Conservation (phyloP, 2,113 vertebrate genomes). For the Solea solea region DNA sequence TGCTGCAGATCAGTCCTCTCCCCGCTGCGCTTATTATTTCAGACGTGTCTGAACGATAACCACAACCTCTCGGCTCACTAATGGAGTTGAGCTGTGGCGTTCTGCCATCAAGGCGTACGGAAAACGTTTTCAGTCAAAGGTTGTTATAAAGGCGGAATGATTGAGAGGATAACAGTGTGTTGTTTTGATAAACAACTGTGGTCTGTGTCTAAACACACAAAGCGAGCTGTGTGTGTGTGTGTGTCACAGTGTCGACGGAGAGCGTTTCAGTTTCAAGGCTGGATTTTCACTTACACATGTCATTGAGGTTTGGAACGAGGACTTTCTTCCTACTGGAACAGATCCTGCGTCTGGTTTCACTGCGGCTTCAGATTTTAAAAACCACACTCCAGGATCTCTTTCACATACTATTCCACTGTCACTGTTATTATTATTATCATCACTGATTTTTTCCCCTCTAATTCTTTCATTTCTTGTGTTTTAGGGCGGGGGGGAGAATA, state of each 20-base stretch:
- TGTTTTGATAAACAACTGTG: too few relatives aligned
- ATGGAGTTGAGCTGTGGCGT: not conserved
- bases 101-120: not conserved
- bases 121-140: not conserved
- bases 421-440: not conserved
- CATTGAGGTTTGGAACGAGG: too few relatives aligned
- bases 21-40: too few relatives aligned
- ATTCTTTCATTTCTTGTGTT: not conserved
- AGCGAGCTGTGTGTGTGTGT: too few relatives aligned
- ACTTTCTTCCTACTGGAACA: not conserved
- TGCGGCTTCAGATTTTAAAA: not conserved
- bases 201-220: too few relatives aligned
- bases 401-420: not conserved
- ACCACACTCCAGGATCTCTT: not conserved
- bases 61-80: not conserved
- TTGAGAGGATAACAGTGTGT: too few relatives aligned
- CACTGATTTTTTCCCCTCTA: too few relatives aligned
- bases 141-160: not conserved
- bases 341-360: not conserved
- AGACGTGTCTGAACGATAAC: not conserved
- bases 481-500: not conserved
- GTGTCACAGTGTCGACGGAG: too few relatives aligned
- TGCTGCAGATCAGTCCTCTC: too few relatives aligned
- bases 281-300: too few relatives aligned
- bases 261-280: too few relatives aligned